Base-by-base conservation (phyloP, 2,113 vertebrate species). In the Oostethus manadensis region DNA sequence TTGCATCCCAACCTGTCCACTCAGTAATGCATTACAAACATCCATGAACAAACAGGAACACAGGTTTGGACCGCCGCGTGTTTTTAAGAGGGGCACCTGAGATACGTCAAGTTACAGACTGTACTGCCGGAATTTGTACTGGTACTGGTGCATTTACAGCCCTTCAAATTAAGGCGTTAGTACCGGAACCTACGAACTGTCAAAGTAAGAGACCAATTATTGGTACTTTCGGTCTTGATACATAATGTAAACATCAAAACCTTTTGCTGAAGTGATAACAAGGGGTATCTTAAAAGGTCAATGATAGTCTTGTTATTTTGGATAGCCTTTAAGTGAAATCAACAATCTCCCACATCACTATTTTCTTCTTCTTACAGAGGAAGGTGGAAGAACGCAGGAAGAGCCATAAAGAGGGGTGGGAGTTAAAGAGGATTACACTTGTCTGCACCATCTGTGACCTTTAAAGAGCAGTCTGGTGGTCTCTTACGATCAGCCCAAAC, bases 381-480 rank as follows among this genome's bases (percentile, higher is more conserved):
- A 29, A 2, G 35, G 8, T 1, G 15, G 17, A 2, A 48, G 23
- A 23, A 16, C 38, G 0, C 3, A 15, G 6, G 8, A 18, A 2
- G 18, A 2, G 46, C 9, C 4, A 6, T 23, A 26, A 23, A 16
- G 54, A 66, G 47, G 57, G 54, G 58, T 68, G 65, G 65, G 62
- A n/a, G 40, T n/a, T n/a, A 43, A 80, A 73, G 72, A 75, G 74
- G 84, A 84, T 86, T 84, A 81, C 7, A 69, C 8, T 15, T 48
- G 48, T n/a, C 23, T 64, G 71, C 58, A 45, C 81, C 79, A 82
- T 79, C 80, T 84, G 77, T 54, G 45, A 45, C 59, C 22, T 56
- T 56, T 40, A 29, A 16, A 29, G 1, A 20, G 4, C 22, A 21
- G 10, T 44, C 35, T 61, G 16, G 17, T 9, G 17, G 4, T 56